Percentiles rank a stretch among this genome's conserved stretches.
Conservation (phyloP, 2,888 invertebrate species). For the Oscheius sp. region DNA sequence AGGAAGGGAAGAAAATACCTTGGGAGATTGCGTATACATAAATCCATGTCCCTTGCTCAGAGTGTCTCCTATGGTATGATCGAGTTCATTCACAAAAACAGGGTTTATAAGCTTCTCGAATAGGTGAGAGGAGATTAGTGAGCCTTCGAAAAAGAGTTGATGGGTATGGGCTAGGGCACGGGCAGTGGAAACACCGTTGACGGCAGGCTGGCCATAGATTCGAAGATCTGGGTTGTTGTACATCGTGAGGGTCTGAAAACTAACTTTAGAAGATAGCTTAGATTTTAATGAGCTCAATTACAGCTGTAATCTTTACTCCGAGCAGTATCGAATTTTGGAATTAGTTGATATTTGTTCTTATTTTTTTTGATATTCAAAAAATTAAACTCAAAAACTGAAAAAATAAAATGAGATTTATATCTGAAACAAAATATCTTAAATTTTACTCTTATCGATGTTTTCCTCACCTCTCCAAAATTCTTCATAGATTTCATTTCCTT, state of each 20-base stretch:
- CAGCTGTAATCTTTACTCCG: too few species aligned
- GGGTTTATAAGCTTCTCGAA: constrained; percentile 35
- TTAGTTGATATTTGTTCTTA: too few species aligned
- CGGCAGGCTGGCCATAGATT: constrained; percentile 65
- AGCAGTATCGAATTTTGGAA: too few species aligned
- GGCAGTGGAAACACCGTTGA: constrained; percentile 68
- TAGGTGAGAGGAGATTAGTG: constrained; percentile 45
- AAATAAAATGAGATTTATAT: too few species aligned
- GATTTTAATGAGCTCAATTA: too few species aligned
- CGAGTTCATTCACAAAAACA: constrained; percentile 38
- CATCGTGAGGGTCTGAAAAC: constrained; percentile 28
- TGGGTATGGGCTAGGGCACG: constrained; percentile 67
- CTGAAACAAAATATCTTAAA: too few species aligned
- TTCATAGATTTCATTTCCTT: constrained; percentile 40
- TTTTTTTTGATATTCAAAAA: constrained; percentile 30
- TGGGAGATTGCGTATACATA: constrained; percentile 41
- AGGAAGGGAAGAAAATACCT: too few species aligned
- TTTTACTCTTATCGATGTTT: not conserved
- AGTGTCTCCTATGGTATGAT: constrained; percentile 46
- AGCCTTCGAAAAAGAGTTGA: constrained; percentile 68
- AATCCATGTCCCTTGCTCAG: constrained; percentile 52
- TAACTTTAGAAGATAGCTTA: not conserved
- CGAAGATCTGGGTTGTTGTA: constrained; percentile 65
- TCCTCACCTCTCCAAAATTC: constrained; percentile 37
- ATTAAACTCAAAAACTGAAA: too few species aligned